Base-by-base conservation (phyloP, 2,888 invertebrate species). In the Cataglyphis albicans region DNA sequence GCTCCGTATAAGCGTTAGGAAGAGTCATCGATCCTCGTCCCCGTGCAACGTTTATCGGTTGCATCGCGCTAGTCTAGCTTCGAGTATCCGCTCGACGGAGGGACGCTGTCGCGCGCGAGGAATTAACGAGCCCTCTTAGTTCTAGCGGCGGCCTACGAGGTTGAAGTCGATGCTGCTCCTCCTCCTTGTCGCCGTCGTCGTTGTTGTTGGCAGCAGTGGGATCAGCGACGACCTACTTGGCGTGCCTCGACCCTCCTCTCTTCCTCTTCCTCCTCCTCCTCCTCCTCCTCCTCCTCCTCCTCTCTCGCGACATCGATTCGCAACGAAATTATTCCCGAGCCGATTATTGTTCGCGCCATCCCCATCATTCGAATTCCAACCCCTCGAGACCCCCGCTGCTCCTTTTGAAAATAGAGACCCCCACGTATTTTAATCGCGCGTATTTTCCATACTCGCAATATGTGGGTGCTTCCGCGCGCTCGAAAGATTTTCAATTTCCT, bases 181-280 rank as follows among this genome's bases (percentile, higher is more conserved):
- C 21, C 21, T 21, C 21, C 21, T 21, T 0, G 21, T 21, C 41
- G 1, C 3, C 29, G 84, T 63, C 70, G 48, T 25, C 52, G 32
- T 80, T 35, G 67, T 76, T 76, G 92, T 94, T 93, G 93, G 93
- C 92, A 93, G 93, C 94, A 92, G 91, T 93, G 93, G 91, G 90
- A 93, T 91, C 92, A 91, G 89, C 93, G 87, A 85, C 92, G 94
- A 94, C 94, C 94, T 94, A 94, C 93, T 94, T 94, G 92, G 92
- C 93, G 94, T 94, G 91, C 94, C 93, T 94, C 94, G 94, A 94
- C 94, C 94, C 94, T 52, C 48, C 48, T n/a, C 25, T 41, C 41
- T 0, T 21, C 94, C 94, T 52, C 48, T n/a, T n/a, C 25, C 25
- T 25, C 25, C 25, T 25, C 25, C 25, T 25, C 1, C 18, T 48